Evolutionary conservation across 2,888 invertebrate genomes (phyloP), one percentile per base, ranked within the genome.

Genomic region (Azorinus chamasolen): DNA sequence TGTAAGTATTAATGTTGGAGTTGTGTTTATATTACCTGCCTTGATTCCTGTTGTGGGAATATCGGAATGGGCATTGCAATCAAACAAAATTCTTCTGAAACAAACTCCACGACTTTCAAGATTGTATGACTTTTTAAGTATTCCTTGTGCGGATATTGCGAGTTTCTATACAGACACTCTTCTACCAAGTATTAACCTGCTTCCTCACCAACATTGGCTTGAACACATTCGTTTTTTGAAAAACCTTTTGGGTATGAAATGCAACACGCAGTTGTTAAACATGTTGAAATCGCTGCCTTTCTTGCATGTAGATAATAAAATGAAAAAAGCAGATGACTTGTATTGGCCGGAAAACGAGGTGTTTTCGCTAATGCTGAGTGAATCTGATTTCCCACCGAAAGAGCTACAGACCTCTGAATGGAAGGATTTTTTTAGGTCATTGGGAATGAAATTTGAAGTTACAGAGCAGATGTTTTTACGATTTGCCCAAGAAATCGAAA

Each of bases 401-500:
- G 45, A 48, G 16, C 77, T 65, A 24, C 20, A n/a, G 18, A 50
- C 43, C 0, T 0, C 16, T 0, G 39, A 45, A 48, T 83, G 83
- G 83, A 39, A 18, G 2, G 0, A 8, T 1, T 79, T 83, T 18
- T 25, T 83, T 43, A 25, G 39, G 8, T 12, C 58, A 4, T 39
- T 68, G 3, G 82, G 79, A n/a, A 45, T 79, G 37, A 51, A 62
- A 20, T 32, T 22, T 14, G 24, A 64, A 4, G 53, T 76, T 0
- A 58, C 72, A 12, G 39, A 51, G 22, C 24, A 57, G 0, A 37
- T 77, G 27, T 50, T 79, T 18, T 12, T 83, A 8, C 8, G 18
- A 0, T 79, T 76, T 77, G 73, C 73, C 12, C 27, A 18, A 16
- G 32, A 55, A 22, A 55, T 74, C 41, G 72, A 66, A 43, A 2